Evolutionary conservation across 1,140 invertebrate genomes (phyloP).

Genomic region (Plectrocnemia conspersa): DNA sequence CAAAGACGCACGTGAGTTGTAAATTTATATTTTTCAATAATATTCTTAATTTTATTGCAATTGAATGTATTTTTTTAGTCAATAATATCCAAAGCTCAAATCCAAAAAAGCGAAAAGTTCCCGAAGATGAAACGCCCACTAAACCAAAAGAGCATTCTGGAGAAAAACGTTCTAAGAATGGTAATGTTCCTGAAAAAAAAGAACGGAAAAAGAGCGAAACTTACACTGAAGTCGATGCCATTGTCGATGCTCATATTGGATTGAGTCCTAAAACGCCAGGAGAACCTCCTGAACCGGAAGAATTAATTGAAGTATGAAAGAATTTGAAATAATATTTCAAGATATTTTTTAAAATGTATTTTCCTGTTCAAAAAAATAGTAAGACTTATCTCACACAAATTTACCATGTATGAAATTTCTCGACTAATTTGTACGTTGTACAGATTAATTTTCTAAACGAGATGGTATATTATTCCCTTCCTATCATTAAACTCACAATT

Average conservation of each 20-base stretch:
- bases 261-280: slow-evolving; percentile 70
- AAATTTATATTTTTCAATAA: background rate
- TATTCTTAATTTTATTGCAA: slow-evolving; percentile 1
- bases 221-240: slow-evolving; percentile 61
- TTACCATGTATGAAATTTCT: no score
- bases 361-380: no score
- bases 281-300: slow-evolving; percentile 86
- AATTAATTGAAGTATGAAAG: slow-evolving; percentile 70
- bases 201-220: slow-evolving; percentile 43
- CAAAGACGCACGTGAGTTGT: slow-evolving; percentile 52
- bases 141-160: background rate
- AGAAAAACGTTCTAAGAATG: slow-evolving; percentile 27
- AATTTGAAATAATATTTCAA: no score
- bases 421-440: no score
- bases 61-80: slow-evolving; percentile 3
- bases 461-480: no score
- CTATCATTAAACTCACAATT: no score
- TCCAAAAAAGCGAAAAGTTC: slow-evolving; percentile 37
- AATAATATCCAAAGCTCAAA: slow-evolving; percentile 4
- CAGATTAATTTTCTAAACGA: no score
- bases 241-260: slow-evolving; percentile 67
- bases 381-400: no score
- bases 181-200: slow-evolving; percentile 30
- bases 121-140: slow-evolving; percentile 1
- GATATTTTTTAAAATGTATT: no score